phyloP scores from a whole-genome alignment of 53 echinoderm and acorn worm genomes.

The Mesocentrotus franciscanus region DNA sequence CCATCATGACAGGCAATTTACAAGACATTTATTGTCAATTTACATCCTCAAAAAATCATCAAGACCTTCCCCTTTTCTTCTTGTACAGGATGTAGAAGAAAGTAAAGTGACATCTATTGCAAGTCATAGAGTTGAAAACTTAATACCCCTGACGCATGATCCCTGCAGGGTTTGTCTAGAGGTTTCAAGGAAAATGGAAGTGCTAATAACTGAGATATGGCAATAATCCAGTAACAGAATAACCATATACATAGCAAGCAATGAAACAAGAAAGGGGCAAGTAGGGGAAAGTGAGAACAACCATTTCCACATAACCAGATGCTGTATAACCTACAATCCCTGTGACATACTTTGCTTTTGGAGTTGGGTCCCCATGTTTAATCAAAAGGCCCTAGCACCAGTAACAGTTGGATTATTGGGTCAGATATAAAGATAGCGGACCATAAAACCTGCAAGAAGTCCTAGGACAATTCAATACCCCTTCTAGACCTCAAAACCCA shows the following conservation, averaged over 20 bases:
- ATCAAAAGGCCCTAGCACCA: neutral
- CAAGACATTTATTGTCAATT: constrained; percentile 41
- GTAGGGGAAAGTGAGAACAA: neutral
- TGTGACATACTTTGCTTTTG: too few species aligned
- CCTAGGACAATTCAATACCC: neutral
- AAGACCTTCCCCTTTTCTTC: constrained; percentile 14
- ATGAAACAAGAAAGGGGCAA: neutral
- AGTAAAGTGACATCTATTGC: constrained; percentile 21
- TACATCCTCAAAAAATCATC: constrained; percentile 12
- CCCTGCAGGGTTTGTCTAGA: neutral
- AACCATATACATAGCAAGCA: neutral
- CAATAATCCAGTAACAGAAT: constrained; percentile 12
- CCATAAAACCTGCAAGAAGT: neutral
- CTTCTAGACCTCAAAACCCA: too few species aligned
- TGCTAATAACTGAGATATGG: constrained; percentile 20
- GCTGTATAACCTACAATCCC: neutral
- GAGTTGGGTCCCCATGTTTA: too few species aligned
- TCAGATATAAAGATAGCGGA: neutral
- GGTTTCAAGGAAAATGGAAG: constrained; percentile 12
- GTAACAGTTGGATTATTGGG: neutral
- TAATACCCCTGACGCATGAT: neutral
- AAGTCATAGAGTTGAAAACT: constrained; percentile 28
- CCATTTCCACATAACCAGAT: neutral
- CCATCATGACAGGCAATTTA: neutral
- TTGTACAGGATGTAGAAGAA: neutral